Evolutionary conservation across 1,140 invertebrate species (phyloP).

Genomic region (Paramacrobiotus metropolitanus): DNA sequence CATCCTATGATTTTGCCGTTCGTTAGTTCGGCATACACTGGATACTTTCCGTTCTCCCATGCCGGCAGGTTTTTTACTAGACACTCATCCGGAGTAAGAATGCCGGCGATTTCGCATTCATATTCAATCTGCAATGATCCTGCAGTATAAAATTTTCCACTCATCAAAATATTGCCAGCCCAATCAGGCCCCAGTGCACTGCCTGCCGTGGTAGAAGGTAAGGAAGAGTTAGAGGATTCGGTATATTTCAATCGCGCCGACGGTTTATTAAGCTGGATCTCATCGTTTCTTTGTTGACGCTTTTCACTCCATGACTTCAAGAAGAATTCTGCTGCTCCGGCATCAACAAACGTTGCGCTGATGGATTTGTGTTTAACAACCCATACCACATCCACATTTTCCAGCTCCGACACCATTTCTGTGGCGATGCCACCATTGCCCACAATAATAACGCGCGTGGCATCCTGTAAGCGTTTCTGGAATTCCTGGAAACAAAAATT

Average conservation of each 20-base stretch:
- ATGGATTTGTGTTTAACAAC: constrained; percentile 76
- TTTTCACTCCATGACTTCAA: constrained; percentile 25
- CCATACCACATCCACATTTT: constrained; percentile 67
- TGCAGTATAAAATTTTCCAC: too few species aligned
- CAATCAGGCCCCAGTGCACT: constrained; percentile 85
- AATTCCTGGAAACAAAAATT: constrained; percentile 30
- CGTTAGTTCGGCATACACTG: constrained; percentile 43
- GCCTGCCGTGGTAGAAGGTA: constrained; percentile 24
- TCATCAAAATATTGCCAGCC: constrained; percentile 44
- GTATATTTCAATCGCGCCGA: constrained; percentile 22
- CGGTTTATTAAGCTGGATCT: too few species aligned
- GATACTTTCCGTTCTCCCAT: too few species aligned
- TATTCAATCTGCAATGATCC: constrained; percentile 32
- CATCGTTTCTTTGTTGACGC: too few species aligned
- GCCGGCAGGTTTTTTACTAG: too few species aligned
- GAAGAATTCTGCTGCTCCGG: constrained; percentile 84
- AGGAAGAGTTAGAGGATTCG: constrained; percentile 3
- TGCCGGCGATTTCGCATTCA: constrained; percentile 36
- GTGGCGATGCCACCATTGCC: constrained; percentile 96
- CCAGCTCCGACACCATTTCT: constrained; percentile 61
- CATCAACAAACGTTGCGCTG: constrained; percentile 74
- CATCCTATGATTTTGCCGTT: constrained; percentile 50
- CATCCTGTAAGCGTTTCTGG: constrained; percentile 36
- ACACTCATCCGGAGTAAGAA: constrained; percentile 17
- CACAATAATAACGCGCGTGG: constrained; percentile 50